Evolutionary conservation across 2,113 vertebrate species (phyloP).

Genomic region (Xiphophorus maculatus): DNA sequence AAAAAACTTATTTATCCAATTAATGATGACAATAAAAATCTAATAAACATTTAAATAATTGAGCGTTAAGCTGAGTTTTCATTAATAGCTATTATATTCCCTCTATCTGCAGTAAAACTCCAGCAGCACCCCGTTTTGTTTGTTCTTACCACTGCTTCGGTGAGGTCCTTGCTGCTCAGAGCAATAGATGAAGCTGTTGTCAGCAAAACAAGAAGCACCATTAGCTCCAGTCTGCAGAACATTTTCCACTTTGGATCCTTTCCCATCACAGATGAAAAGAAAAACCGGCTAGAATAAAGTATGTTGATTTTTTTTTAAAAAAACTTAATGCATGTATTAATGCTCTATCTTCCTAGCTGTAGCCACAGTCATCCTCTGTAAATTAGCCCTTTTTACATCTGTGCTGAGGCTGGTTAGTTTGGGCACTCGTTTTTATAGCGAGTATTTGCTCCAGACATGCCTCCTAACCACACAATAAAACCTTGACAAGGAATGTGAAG

Average conservation of each 20-base stretch:
- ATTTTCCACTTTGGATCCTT: constrained; percentile 26
- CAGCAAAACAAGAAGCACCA: constrained; percentile 53
- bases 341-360: constrained; percentile 9
- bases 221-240: constrained; percentile 44
- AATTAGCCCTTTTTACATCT: background rate
- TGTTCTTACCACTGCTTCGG: constrained; percentile 70
- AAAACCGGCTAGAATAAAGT: background rate
- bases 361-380: constrained; percentile 13
- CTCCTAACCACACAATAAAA: constrained; percentile 54
- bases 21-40: no score
- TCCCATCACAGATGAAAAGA: background rate
- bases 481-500: constrained; percentile 61
- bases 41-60: background rate
- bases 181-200: constrained; percentile 33
- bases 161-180: constrained; percentile 38
- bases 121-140: background rate
- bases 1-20: background rate
- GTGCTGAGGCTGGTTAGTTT: constrained; percentile 3
- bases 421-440: constrained; percentile 66
- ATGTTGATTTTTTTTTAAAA: background rate
- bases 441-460: constrained; percentile 30
- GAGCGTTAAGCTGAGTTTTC: background rate
- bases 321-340: constrained; percentile 7
- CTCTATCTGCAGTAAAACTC: background rate
- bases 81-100: background rate